Evolutionary conservation across 2,888 invertebrate species (phyloP).

Genomic region (Platycheirus albimanus): DNA sequence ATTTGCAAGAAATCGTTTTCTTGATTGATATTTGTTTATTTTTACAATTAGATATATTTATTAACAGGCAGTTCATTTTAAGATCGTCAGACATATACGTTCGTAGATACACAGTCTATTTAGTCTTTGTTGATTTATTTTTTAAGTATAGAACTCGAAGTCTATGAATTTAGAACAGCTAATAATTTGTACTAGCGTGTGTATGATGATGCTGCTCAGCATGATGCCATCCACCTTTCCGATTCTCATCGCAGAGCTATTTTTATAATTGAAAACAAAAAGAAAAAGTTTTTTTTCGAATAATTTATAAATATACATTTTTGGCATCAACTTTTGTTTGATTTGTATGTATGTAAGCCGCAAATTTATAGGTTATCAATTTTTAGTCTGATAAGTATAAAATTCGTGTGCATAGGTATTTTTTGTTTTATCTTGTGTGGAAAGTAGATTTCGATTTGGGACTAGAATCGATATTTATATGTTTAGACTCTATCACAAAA

Average conservation of each 20-base stretch:
- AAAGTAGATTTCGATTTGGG: no score
- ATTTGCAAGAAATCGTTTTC: conserved; percentile 28
- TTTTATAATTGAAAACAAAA: conserved; percentile 25
- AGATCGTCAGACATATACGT: conserved; percentile 40
- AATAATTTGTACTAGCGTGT: conserved; percentile 19
- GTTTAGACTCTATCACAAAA: no score
- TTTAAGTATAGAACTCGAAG: conserved; percentile 44
- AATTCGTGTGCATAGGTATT: no score
- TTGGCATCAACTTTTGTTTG: conserved; percentile 9
- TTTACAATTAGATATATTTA: conserved; percentile 55
- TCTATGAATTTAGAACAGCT: conserved; percentile 37
- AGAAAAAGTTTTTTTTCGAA: conserved; percentile 11
- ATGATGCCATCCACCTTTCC: no score
- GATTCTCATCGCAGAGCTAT: conserved; percentile 12
- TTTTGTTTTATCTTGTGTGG: no score
- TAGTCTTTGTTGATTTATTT: conserved; percentile 30
- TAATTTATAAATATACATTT: conserved; percentile 25
- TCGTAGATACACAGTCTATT: background rate
- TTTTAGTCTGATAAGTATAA: no score
- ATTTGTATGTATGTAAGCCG: background rate
- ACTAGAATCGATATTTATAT: no score
- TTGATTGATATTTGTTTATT: conserved; percentile 55
- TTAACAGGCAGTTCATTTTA: conserved; percentile 50
- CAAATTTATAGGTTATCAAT: background rate
- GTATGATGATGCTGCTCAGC: no score